Conservation (phyloP, 2,888 invertebrate genomes). For the Idaea straminata region DNA sequence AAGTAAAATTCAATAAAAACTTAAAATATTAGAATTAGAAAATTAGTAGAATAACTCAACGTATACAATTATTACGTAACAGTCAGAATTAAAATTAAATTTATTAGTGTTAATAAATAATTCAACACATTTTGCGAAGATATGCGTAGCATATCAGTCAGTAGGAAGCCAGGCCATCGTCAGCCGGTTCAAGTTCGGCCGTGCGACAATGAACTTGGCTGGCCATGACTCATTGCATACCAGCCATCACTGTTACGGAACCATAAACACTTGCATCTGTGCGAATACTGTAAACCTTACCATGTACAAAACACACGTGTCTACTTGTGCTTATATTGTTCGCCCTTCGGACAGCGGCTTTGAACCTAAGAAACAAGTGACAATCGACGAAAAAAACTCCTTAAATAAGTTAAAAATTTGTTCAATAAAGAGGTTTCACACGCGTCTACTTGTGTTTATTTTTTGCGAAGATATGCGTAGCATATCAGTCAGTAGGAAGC, state of each 20-base stretch:
- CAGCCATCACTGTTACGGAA: constrained; percentile 72
- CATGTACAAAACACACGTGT: constrained; percentile 8
- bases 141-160: not conserved
- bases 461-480: not conserved
- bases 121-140: not conserved
- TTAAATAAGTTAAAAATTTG: not conserved
- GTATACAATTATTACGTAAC: not conserved
- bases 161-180: constrained; percentile 33
- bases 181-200: constrained; percentile 76
- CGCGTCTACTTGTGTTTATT: not conserved
- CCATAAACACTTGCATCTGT: constrained; percentile 70
- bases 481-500: constrained; percentile 12
- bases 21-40: too few species aligned
- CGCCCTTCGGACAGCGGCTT: not conserved
- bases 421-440: not conserved
- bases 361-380: not conserved
- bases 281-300: constrained; percentile 38
- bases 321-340: constrained; percentile 6
- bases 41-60: not conserved
- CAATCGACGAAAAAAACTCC: not conserved
- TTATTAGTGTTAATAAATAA: not conserved
- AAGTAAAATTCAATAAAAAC: too few species aligned
- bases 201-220: constrained; percentile 78
- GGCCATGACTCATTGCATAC: constrained; percentile 73
- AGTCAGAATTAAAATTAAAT: too few species aligned